These are phyloP conservation scores for Anabas testudineus DNA, from an alignment of 2,797 vertebrate species.

Conservation along the genomic window DNA sequence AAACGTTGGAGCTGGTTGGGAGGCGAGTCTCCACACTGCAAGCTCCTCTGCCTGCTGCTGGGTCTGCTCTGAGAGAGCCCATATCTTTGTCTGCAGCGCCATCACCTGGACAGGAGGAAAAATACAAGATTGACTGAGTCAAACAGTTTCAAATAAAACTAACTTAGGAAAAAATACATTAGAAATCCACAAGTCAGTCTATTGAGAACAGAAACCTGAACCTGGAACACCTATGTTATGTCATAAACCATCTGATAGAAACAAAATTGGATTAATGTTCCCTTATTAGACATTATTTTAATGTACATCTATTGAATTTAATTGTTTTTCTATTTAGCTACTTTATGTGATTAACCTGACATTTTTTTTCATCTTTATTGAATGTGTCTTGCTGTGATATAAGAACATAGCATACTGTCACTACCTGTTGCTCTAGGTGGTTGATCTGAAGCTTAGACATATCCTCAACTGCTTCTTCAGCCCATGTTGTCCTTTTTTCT, in stretches of 20 bases:
- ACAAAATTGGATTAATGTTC: neutral
- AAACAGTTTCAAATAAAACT: too few relatives aligned
- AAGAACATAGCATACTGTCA: neutral
- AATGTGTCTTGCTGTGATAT: neutral
- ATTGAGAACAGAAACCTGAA: neutral
- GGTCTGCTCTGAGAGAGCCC: conserved; percentile 73
- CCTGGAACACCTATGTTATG: neutral
- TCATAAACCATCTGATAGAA: neutral
- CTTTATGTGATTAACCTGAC: neutral
- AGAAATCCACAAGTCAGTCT: too few relatives aligned
- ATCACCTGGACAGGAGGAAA: conserved; percentile 73
- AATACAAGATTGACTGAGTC: too few relatives aligned
- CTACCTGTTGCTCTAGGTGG: conserved; percentile 74
- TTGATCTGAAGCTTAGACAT: conserved; percentile 43
- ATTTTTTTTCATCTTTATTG: neutral
- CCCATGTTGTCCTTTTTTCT: neutral
- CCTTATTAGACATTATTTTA: neutral
- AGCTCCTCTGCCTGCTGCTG: conserved; percentile 79
- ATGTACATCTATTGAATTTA: neutral
- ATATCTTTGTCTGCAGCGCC: conserved; percentile 74
- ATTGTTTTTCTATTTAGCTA: neutral
- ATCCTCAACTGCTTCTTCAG: conserved; percentile 31
- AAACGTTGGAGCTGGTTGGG: conserved; percentile 55
- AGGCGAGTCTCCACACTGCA: conserved; percentile 77
- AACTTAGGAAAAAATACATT: too few relatives aligned